Evolutionary conservation across 2,113 vertebrate genomes (phyloP).

Genomic region (Dolichotis patagonum): DNA sequence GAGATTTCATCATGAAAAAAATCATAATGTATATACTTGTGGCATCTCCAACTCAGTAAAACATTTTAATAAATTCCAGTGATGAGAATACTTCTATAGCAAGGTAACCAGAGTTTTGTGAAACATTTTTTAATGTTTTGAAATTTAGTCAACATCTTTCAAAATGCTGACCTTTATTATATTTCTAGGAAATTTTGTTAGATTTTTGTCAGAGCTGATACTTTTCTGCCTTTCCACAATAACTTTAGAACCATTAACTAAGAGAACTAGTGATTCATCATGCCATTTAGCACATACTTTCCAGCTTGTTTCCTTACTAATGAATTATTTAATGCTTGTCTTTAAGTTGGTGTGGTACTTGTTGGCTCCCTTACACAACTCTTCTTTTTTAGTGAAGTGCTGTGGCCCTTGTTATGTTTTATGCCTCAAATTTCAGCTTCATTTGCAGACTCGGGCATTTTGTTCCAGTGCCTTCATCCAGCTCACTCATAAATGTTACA

Average conservation of each 20-base stretch:
- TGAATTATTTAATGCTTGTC: slow-evolving; percentile 69
- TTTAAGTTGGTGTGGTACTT: slow-evolving; percentile 34
- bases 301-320: slow-evolving; percentile 23
- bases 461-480: slow-evolving; percentile 40
- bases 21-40: background rate
- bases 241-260: slow-evolving; percentile 1
- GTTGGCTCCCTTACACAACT: slow-evolving; percentile 7
- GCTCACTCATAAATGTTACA: slow-evolving; percentile 50
- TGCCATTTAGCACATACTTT: slow-evolving; percentile 48
- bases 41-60: slow-evolving; percentile 2
- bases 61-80: background rate
- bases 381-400: slow-evolving; percentile 49
- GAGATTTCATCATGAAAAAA: slow-evolving; percentile 7
- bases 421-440: slow-evolving; percentile 64
- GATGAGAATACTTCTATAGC: slow-evolving; percentile 35
- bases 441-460: slow-evolving; percentile 60
- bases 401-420: slow-evolving; percentile 63
- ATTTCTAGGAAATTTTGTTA: slow-evolving; percentile 41
- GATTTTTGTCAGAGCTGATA: slow-evolving; percentile 36
- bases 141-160: background rate
- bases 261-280: slow-evolving; percentile 28
- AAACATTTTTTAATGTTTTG: background rate
- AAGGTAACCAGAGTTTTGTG: background rate
- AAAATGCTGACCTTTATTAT: background rate
- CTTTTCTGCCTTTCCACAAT: slow-evolving; percentile 45